These are phyloP conservation scores for Actinernus sp. DNA, from an alignment of 92 coral and sea anemone genomes.

Conservation along the genomic window DNA sequence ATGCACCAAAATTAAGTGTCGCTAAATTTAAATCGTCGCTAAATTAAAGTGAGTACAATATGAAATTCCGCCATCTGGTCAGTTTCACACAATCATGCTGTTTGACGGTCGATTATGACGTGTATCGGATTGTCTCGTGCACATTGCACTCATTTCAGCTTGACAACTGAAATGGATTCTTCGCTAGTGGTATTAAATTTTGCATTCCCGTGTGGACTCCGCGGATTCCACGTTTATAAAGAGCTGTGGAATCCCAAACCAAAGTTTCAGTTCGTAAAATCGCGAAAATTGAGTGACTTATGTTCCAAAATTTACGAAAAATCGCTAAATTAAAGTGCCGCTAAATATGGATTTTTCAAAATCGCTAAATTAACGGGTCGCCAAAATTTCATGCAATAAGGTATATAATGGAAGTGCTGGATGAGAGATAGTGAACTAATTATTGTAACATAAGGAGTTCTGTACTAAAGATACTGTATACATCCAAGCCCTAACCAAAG, in stretches of 20 bases:
- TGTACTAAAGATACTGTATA: no score
- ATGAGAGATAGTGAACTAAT: no score
- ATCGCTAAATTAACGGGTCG: background rate
- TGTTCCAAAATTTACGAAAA: conserved; percentile 28
- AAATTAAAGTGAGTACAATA: conserved; percentile 42
- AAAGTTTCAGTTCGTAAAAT: conserved; percentile 30
- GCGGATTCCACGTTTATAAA: conserved; percentile 45
- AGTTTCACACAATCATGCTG: conserved; percentile 57
- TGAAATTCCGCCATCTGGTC: conserved; percentile 64
- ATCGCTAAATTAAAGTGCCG: conserved; percentile 26
- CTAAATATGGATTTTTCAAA: conserved; percentile 14
- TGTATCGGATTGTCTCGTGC: conserved; percentile 19
- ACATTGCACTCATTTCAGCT: conserved; percentile 28
- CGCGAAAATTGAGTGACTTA: conserved; percentile 29
- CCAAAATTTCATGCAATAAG: conserved; percentile 37
- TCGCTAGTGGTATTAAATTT: conserved; percentile 53
- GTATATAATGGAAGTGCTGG: no score
- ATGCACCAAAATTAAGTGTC: conserved; percentile 39
- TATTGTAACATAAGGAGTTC: no score
- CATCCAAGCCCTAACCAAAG: no score
- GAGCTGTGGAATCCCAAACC: conserved; percentile 37
- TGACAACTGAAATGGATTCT: conserved; percentile 39
- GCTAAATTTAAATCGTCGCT: conserved; percentile 36
- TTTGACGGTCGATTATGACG: conserved; percentile 40
- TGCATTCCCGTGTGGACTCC: conserved; percentile 65